These are phyloP conservation scores for Drosophila neonasuta DNA, from an alignment of 2,888 invertebrate species.

Conservation along the genomic window DNA sequence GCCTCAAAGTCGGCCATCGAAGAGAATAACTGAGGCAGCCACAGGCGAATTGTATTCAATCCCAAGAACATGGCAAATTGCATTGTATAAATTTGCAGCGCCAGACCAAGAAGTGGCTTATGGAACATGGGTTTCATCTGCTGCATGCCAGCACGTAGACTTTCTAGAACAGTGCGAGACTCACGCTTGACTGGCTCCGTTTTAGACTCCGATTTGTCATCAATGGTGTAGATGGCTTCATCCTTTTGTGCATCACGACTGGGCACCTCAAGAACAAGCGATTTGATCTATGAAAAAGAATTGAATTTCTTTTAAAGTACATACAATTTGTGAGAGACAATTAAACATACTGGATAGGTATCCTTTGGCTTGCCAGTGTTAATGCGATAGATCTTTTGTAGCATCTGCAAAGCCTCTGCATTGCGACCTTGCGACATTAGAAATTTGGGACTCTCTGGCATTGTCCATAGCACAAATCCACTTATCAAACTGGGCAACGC, in stretches of 20 bases:
- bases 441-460: slow-evolving; percentile 83
- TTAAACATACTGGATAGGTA: slow-evolving; percentile 85
- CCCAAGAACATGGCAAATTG: slow-evolving; percentile 87
- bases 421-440: slow-evolving; percentile 79
- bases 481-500: slow-evolving; percentile 87
- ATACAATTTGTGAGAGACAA: neutral
- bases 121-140: slow-evolving; percentile 87
- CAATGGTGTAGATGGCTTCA: slow-evolving; percentile 68
- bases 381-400: slow-evolving; percentile 85
- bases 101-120: slow-evolving; percentile 85
- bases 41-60: slow-evolving; percentile 90
- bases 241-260: slow-evolving; percentile 57
- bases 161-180: slow-evolving; percentile 60
- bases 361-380: slow-evolving; percentile 86
- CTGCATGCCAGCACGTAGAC: slow-evolving; percentile 84
- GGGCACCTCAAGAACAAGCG: slow-evolving; percentile 74
- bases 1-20: slow-evolving; percentile 85
- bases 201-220: slow-evolving; percentile 46
- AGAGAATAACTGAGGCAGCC: slow-evolving; percentile 93
- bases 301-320: neutral
- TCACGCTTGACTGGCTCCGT: slow-evolving; percentile 2
- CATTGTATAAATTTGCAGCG: slow-evolving; percentile 86
- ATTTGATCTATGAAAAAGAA: slow-evolving; percentile 65
- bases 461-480: slow-evolving; percentile 83
- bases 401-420: slow-evolving; percentile 72